Evolutionary conservation across 2,113 vertebrate genomes (phyloP), one percentile per base, ranked within the genome.

Genomic region (Reinhardtius hippoglossoides): DNA sequence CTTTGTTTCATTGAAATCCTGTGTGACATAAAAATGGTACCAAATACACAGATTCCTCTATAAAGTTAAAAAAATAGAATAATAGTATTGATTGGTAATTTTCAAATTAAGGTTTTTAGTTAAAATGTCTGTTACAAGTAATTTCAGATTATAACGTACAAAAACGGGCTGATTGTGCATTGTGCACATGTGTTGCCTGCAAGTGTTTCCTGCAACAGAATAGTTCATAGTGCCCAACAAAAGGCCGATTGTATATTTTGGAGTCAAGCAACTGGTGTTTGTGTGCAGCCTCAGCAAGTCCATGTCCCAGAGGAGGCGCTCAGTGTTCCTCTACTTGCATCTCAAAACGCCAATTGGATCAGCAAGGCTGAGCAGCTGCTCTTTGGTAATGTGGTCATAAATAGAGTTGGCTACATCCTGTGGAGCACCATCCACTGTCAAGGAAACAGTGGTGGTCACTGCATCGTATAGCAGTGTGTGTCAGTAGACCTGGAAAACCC

Each of bases 321-420:
- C 44, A 35, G 44, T 9, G 66, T 77, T 78, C 48, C 74, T 67
- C 62, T 12, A 3, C 68, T 78, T 23, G 3, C 69, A 74, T 84
- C 83, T 81, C 76, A 80, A 74, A 80, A 74, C 80, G 71, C 82
- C 73, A 50, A 50, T 62, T 71, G 78, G 74, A 81, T 83, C 73
- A 81, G 82, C 67, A 26, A 81, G 69, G 74, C 80, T 80, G 66
- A 82, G 81, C 83, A 89, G 87, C 88, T 89, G 88, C 76, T 78
- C 75, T 62, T 50, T 78, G 78, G 65, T 81, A 80, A 82, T 80
- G 78, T 52, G 63, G 54, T 82, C 78, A 81, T 65, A 86, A 88
- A 88, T 82, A 82, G 80, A 86, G 66, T 8, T 27, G 23, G 61
- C 64, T 71, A 66, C 84, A 78, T 85, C 84, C 76, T 81, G 85